Evolutionary conservation across 2,797 vertebrate species (phyloP).

Genomic region (Characodon lateralis): DNA sequence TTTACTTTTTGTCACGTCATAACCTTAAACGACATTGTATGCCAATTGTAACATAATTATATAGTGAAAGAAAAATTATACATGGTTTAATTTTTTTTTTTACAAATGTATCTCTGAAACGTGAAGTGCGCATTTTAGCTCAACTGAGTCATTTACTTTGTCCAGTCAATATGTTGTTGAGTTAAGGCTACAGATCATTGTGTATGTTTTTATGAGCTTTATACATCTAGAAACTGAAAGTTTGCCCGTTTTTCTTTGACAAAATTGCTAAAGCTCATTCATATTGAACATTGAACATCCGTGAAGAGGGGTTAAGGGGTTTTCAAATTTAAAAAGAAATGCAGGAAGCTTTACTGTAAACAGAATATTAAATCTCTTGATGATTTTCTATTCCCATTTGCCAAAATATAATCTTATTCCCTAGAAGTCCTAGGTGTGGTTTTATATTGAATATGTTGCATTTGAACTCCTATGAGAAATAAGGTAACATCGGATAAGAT

Average conservation of each 20-base stretch:
- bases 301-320: not conserved
- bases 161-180: not conserved
- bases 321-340: conserved; percentile 41
- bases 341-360: conserved; percentile 43
- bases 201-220: not conserved
- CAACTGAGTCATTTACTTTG: no score
- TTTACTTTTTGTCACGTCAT: not conserved
- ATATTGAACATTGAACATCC: not conserved
- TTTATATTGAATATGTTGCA: conserved; percentile 17
- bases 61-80: not conserved
- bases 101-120: not conserved
- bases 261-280: not conserved
- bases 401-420: conserved; percentile 29
- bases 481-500: conserved; percentile 15
- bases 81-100: not conserved
- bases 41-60: not conserved
- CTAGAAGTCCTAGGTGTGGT: conserved; percentile 30
- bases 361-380: conserved; percentile 6
- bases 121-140: not conserved
- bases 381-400: conserved; percentile 25
- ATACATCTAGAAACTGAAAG: not conserved
- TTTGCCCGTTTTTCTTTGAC: not conserved
- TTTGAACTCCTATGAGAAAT: conserved; percentile 28
- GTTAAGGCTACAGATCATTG: not conserved
- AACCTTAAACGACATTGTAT: not conserved